Percentiles rank a stretch among this genome's conserved stretches.
Conservation (phyloP, 2,888 invertebrate species). For the Allacma fusca region DNA sequence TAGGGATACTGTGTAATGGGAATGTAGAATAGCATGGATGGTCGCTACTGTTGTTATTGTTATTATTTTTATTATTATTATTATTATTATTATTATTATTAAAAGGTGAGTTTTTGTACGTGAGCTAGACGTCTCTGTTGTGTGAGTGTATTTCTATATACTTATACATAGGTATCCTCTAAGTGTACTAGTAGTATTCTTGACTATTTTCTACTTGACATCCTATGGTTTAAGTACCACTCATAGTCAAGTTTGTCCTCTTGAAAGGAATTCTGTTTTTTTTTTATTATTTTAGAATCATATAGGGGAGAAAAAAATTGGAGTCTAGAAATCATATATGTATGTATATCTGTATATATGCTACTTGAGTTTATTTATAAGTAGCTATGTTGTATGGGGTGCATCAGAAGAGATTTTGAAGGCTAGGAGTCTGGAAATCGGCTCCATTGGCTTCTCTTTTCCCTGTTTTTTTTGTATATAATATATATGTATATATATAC, state of each 20-base stretch:
- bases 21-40: too few relatives aligned
- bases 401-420: not conserved
- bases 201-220: too few relatives aligned
- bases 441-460: slow-evolving; percentile 1
- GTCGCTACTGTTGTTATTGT: too few relatives aligned
- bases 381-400: not conserved
- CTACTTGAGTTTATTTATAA: not conserved
- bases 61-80: too few relatives aligned
- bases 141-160: too few relatives aligned
- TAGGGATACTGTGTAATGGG: too few relatives aligned
- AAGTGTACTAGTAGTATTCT: not conserved
- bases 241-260: slow-evolving; percentile 1
- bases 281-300: not conserved
- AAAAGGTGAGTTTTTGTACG: too few relatives aligned
- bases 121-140: too few relatives aligned
- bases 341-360: too few relatives aligned
- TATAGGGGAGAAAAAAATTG: not conserved
- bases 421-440: not conserved
- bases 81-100: too few relatives aligned
- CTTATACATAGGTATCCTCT: not conserved
- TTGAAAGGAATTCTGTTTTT: not conserved
- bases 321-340: not conserved
- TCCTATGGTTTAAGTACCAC: not conserved
- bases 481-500: too few relatives aligned
- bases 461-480: not conserved